Evolutionary conservation across 2,888 invertebrate species (phyloP).

Genomic region (Chrysolina oricalcia): DNA sequence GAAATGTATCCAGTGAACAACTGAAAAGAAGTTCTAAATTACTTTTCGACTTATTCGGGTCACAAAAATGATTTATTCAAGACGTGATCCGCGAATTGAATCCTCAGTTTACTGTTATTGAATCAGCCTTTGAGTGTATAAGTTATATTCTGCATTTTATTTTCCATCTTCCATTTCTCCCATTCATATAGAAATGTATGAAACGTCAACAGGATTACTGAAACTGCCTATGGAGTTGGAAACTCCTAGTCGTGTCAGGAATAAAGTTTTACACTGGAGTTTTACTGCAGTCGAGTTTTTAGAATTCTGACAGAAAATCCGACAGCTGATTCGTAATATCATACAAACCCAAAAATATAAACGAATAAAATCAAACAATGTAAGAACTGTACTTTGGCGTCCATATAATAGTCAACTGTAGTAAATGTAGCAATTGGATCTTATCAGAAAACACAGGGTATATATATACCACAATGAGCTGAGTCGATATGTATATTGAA

Average conservation of each 20-base stretch:
- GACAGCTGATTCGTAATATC: too few species aligned
- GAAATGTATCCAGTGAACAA: not conserved
- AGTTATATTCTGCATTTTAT: not conserved
- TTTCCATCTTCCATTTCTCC: not conserved
- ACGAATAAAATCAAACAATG: too few species aligned
- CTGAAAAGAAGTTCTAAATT: slow-evolving; percentile 11
- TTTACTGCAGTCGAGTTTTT: too few species aligned
- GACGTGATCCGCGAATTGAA: not conserved
- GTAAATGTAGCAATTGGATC: too few species aligned
- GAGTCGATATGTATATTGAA: too few species aligned
- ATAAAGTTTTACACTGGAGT: too few species aligned
- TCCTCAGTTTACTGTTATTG: not conserved
- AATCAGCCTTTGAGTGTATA: not conserved
- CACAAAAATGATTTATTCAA: slow-evolving; percentile 6
- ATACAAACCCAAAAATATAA: too few species aligned
- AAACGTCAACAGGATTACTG: not conserved
- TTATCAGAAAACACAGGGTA: too few species aligned
- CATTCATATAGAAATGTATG: not conserved
- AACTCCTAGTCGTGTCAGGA: not conserved
- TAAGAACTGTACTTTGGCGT: too few species aligned
- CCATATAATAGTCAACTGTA: too few species aligned
- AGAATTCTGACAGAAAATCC: too few species aligned
- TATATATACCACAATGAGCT: too few species aligned
- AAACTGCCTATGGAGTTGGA: not conserved
- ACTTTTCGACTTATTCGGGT: slow-evolving; percentile 10